Conservation (phyloP, 1,140 invertebrate genomes). For the Microvelia longipes region DNA sequence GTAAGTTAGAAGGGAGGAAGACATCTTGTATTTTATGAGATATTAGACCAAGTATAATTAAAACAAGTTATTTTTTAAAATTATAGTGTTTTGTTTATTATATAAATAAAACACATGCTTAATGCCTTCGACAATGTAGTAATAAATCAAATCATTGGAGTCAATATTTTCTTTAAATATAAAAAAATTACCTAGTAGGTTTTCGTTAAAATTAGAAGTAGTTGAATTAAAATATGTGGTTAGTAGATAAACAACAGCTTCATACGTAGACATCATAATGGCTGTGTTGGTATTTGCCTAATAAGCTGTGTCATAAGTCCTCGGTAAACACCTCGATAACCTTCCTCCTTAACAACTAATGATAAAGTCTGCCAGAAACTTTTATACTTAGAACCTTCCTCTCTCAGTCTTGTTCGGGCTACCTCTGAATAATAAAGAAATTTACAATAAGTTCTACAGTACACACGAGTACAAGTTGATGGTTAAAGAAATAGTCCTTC, state of each 20-base stretch:
- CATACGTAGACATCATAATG: conserved; percentile 97
- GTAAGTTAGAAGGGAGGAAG: too few species aligned
- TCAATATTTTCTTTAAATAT: too few species aligned
- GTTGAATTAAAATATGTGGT: conserved; percentile 30
- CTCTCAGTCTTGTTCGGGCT: conserved; percentile 76
- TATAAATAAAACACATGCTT: too few species aligned
- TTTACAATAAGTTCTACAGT: not conserved
- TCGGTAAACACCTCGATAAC: conserved; percentile 72
- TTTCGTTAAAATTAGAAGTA: conserved; percentile 12
- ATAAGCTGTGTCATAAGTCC: conserved; percentile 83
- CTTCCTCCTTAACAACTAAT: conserved; percentile 76
- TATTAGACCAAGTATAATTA: too few species aligned
- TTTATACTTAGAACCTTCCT: conserved; percentile 83
- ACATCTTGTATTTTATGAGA: too few species aligned
- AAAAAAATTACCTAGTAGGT: conserved; percentile 8
- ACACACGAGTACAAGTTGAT: too few species aligned
- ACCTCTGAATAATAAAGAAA: conserved; percentile 50
- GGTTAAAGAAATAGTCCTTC: too few species aligned
- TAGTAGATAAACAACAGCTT: conserved; percentile 69
- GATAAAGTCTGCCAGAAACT: conserved; percentile 85
- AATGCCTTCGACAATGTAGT: too few species aligned
- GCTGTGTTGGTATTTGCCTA: conserved; percentile 95
- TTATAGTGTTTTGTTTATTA: too few species aligned
- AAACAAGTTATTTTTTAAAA: too few species aligned
- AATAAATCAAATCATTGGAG: too few species aligned